A percentile compares a stretch with the other conserved stretches of the same genome.
These are phyloP conservation scores for Ectemnius cavifrons DNA, from an alignment of 2,888 invertebrate species.

Conservation along the genomic window DNA sequence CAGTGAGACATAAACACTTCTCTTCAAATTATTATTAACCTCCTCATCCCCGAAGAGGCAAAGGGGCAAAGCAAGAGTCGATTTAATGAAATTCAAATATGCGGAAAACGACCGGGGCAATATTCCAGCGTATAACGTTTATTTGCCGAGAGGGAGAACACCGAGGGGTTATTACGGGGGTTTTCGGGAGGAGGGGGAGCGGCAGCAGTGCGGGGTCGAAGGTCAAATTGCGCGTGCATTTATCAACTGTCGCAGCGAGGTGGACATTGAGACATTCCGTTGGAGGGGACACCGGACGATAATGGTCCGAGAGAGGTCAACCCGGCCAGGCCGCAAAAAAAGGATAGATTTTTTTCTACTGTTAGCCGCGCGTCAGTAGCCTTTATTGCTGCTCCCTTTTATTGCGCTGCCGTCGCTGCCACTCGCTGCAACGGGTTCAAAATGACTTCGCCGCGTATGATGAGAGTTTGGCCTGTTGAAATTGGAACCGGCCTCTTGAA, in stretches of 20 bases:
- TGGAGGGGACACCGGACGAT: constrained; percentile 12
- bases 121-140: too few relatives aligned
- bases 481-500: constrained; percentile 39
- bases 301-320: constrained; percentile 10
- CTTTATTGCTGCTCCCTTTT: constrained; percentile 50
- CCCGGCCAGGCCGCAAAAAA: constrained; percentile 27
- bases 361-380: constrained; percentile 48
- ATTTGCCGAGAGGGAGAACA: too few relatives aligned
- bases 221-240: constrained; percentile 49
- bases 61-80: neutral
- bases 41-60: too few relatives aligned
- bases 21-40: too few relatives aligned
- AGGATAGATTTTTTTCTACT: constrained; percentile 32
- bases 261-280: constrained; percentile 35
- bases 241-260: constrained; percentile 39
- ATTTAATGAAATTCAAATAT: constrained; percentile 12
- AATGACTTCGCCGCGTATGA: constrained; percentile 40
- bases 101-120: neutral
- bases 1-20: too few relatives aligned
- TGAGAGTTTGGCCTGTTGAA: constrained; percentile 36
- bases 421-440: constrained; percentile 23
- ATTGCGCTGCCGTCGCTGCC: constrained; percentile 23
- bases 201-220: neutral
- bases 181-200: too few relatives aligned
- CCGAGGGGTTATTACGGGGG: too few relatives aligned